Base-by-base conservation (phyloP, 2,113 vertebrate genomes). In the Cyanocitta stelleri region DNA sequence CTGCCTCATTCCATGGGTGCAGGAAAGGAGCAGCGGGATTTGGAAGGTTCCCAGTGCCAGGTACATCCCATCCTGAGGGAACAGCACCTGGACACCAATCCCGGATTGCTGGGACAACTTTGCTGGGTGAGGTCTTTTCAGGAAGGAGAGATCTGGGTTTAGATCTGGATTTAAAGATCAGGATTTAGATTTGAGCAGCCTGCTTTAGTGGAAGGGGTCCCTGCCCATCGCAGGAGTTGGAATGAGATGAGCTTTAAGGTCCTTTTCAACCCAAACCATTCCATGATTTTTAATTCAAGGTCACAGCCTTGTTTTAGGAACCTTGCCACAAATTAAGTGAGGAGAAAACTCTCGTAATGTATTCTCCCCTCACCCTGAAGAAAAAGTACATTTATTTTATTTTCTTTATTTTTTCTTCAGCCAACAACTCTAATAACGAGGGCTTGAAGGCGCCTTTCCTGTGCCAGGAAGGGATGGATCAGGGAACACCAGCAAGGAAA, bases 381-480 rank as follows among this genome's bases (percentile, higher is more conserved):
- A 44, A 49, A 17, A 14, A 13, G 3, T 2, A 33, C 3, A 6
- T 12, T 61, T 14, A 5, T 33, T 41, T 35, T 10, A 7, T 44
- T 39, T 24, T 4, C 6, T 17, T 49, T 15, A 4, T 11, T 69
- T 33, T 26, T 8, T 3, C 29, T 75, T 46, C 37, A 52, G 22
- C 46, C 51, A 54, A 9, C 32, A 49, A 14, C 3, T 2, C 24
- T 22, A 29, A 41, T 3, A 51, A 48, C 1, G 2, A 73, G 32
- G 35, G 37, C 7, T 44, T 6, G 41, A 13, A 63, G 58, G 33
- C 10, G 4, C 21, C n/a, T 73, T 66, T 66, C 6, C 43, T 16
- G 15, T 19, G 43, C 39, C 0, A 0, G 44, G 23, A 10, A 74
- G 19, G 1, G 2, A 44, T 17, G 30, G 82, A 24, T 75, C 35